phyloP scores from a whole-genome alignment of 2,888 invertebrate species.

The Flexamia atlantica region DNA sequence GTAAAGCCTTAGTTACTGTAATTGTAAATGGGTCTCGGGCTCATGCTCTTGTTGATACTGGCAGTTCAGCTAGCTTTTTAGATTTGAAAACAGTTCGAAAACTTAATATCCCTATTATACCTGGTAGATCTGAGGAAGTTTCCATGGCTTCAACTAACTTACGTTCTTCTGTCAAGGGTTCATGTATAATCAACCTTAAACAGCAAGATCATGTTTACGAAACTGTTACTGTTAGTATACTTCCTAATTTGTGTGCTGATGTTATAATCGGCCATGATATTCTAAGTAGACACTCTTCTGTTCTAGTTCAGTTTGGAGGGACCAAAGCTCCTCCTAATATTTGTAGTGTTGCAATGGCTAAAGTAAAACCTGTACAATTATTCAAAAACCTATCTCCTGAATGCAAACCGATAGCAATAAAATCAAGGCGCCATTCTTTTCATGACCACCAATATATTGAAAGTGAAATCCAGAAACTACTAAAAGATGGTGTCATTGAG shows the following conservation, averaged over 20 bases:
- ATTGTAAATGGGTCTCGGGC: not conserved
- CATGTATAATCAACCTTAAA: not conserved
- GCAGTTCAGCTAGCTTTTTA: slow-evolving; percentile 11
- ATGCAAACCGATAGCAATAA: slow-evolving; percentile 1
- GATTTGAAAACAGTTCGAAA: not conserved
- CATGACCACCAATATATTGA: not conserved
- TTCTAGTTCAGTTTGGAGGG: not conserved
- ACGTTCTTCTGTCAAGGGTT: not conserved
- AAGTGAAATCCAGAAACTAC: not conserved
- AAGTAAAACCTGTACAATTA: not conserved
- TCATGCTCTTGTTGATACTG: not conserved
- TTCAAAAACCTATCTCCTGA: not conserved
- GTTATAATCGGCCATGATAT: not conserved
- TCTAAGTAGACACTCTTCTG: not conserved
- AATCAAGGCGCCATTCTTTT: not conserved
- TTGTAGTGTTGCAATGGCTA: not conserved
- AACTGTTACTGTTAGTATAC: not conserved
- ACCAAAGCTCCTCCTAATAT: not conserved
- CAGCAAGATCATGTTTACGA: not conserved
- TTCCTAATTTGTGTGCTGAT: not conserved
- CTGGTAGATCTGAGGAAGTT: not conserved
- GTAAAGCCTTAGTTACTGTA: not conserved
- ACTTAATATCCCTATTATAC: not conserved
- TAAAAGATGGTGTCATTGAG: not conserved
- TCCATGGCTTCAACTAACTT: not conserved